Percentiles rank a stretch among this genome's conserved stretches.
phyloP scores from a whole-genome alignment of 2,113 vertebrate genomes.

The Heliornis fulica region DNA sequence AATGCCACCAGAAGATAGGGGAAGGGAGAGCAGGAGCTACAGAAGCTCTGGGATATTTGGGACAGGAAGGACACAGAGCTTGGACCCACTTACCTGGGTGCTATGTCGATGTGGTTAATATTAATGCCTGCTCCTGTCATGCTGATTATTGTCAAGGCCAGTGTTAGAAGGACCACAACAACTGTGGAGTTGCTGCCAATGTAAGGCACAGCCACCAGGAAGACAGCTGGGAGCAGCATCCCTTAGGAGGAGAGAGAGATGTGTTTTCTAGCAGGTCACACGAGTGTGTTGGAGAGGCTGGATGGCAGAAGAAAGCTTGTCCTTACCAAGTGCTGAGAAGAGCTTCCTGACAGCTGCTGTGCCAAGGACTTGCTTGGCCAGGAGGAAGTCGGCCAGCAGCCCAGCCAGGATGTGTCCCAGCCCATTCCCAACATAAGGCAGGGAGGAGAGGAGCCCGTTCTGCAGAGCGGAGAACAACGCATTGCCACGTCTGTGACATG shows the following conservation, averaged over 20 bases:
- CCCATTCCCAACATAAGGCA: slow-evolving; percentile 74
- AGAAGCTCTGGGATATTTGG: neutral
- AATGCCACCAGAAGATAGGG: neutral
- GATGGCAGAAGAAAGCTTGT: neutral
- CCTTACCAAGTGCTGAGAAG: slow-evolving; percentile 75
- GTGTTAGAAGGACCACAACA: slow-evolving; percentile 70
- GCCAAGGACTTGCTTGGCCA: slow-evolving; percentile 68
- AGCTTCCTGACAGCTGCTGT: slow-evolving; percentile 74
- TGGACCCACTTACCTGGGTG: slow-evolving; percentile 65
- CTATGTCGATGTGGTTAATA: slow-evolving; percentile 84
- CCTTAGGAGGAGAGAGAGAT: slow-evolving; percentile 35
- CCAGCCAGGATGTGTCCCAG: slow-evolving; percentile 57
- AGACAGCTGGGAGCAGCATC: slow-evolving; percentile 54
- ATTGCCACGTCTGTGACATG: neutral
- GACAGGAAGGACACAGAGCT: neutral
- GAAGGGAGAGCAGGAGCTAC: neutral
- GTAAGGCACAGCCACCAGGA: slow-evolving; percentile 69
- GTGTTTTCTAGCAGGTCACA: neutral
- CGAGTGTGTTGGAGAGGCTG: neutral
- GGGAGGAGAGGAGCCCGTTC: slow-evolving; percentile 76
- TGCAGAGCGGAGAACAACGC: neutral
- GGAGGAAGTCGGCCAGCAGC: slow-evolving; percentile 70
- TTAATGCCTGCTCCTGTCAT: slow-evolving; percentile 69
- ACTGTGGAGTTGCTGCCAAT: slow-evolving; percentile 64
- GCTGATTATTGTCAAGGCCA: slow-evolving; percentile 65